Conservation (phyloP, 2,113 vertebrate genomes). For the Dromiciops gliroides region DNA sequence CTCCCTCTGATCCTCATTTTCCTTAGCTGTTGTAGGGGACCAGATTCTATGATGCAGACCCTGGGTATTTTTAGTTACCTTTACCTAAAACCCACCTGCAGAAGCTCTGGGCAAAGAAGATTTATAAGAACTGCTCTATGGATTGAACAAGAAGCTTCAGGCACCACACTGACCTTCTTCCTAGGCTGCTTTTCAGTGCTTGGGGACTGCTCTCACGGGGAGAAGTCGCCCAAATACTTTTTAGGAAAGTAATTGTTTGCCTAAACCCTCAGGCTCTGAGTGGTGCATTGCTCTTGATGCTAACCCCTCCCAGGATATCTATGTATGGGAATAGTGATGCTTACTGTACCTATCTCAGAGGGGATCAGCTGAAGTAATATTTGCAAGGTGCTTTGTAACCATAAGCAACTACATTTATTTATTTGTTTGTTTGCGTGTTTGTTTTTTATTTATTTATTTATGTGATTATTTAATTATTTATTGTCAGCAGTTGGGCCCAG, state of each 20-base stretch:
- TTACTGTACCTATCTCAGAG: background rate
- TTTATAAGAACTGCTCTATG: background rate
- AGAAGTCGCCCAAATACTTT: background rate
- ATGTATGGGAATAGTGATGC: background rate
- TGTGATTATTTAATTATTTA: no score
- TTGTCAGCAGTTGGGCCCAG: background rate
- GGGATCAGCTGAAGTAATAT: background rate
- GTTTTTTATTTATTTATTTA: no score
- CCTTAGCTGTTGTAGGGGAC: background rate
- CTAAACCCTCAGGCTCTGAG: background rate
- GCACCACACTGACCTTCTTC: background rate
- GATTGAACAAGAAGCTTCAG: background rate
- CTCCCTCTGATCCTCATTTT: background rate
- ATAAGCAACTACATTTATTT: background rate
- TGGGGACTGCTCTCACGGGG: background rate
- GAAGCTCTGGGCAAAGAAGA: background rate
- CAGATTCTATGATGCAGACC: background rate
- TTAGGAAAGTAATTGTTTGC: background rate
- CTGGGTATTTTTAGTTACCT: background rate
- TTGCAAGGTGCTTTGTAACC: background rate
- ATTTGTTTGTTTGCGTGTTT: no score
- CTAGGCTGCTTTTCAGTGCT: background rate
- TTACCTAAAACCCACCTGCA: background rate
- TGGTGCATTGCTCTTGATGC: background rate
- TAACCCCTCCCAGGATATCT: background rate